phyloP scores from a whole-genome alignment of 1,140 invertebrate genomes.

The Zaprionus ghesquierei region DNA sequence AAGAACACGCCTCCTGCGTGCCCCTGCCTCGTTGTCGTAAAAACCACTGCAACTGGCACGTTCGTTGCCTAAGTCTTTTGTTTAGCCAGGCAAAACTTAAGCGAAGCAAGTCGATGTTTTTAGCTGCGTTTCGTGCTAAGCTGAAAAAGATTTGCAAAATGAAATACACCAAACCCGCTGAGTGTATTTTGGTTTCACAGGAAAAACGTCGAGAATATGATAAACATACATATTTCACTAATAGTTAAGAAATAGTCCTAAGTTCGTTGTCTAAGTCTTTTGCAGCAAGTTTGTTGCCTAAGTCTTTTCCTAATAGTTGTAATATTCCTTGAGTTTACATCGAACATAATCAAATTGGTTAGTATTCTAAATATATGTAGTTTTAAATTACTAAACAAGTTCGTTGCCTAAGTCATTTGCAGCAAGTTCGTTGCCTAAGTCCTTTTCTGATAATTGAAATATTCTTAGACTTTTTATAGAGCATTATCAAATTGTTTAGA shows the following conservation, averaged over 20 bases:
- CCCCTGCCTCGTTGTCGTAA: too few species aligned
- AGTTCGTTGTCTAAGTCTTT: constrained; percentile 11
- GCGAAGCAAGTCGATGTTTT: neutral
- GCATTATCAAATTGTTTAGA: too few species aligned
- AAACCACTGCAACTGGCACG: constrained; percentile 5
- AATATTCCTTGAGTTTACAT: too few species aligned
- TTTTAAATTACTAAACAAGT: too few species aligned
- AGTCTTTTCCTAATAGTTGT: neutral
- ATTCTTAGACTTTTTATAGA: too few species aligned
- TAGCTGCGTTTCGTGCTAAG: neutral
- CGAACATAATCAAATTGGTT: too few species aligned
- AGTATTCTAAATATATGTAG: too few species aligned
- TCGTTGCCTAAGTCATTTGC: neutral
- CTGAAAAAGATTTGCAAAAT: neutral
- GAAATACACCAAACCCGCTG: too few species aligned
- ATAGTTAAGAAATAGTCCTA: neutral
- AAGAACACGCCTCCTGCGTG: constrained; percentile 24
- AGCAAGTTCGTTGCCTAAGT: neutral
- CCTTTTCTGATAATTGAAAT: neutral
- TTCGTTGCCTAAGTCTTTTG: constrained; percentile 53
- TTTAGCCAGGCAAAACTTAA: neutral
- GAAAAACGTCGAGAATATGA: neutral
- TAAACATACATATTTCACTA: neutral
- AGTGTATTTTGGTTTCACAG: neutral
- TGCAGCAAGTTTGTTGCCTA: neutral